These are phyloP conservation scores for Agrypnus murinus DNA, from an alignment of 2,888 invertebrate genomes.

Conservation along the genomic window DNA sequence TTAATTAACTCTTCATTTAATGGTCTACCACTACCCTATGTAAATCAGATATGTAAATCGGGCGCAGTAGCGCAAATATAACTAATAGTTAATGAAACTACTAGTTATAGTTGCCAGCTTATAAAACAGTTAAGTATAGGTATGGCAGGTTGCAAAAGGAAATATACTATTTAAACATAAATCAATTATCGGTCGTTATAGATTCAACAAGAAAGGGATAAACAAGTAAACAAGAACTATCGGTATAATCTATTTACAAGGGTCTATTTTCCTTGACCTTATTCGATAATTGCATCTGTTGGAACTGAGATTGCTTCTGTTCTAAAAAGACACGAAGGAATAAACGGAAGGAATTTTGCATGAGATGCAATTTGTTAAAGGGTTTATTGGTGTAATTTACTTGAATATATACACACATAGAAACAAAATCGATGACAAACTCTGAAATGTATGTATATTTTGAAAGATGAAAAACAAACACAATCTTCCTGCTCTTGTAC, in stretches of 20 bases:
- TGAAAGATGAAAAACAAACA: constrained; percentile 16
- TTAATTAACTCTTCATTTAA: constrained; percentile 27
- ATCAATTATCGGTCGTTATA: constrained; percentile 1
- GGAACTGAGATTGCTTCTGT: not conserved
- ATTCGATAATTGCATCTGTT: not conserved
- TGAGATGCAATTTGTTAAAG: not conserved
- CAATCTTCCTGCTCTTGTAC: not conserved
- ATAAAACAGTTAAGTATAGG: too few relatives aligned
- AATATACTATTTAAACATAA: too few relatives aligned
- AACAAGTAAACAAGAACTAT: constrained; percentile 8
- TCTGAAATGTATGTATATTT: constrained; percentile 10
- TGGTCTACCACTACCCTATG: not conserved
- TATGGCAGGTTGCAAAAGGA: too few relatives aligned
- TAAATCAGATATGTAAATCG: constrained; percentile 11
- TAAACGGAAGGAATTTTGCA: not conserved
- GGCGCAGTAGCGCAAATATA: not conserved
- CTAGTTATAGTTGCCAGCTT: too few relatives aligned
- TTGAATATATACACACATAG: not conserved
- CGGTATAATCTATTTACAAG: constrained; percentile 8
- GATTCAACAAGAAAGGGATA: not conserved
- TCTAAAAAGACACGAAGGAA: not conserved
- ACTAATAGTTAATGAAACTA: constrained; percentile 4
- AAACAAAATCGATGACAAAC: not conserved
- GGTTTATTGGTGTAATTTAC: not conserved
- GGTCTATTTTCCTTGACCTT: constrained; percentile 1